These are phyloP conservation scores for Zaprionus obscuricornis DNA, from an alignment of 2,888 invertebrate species.

Conservation along the genomic window DNA sequence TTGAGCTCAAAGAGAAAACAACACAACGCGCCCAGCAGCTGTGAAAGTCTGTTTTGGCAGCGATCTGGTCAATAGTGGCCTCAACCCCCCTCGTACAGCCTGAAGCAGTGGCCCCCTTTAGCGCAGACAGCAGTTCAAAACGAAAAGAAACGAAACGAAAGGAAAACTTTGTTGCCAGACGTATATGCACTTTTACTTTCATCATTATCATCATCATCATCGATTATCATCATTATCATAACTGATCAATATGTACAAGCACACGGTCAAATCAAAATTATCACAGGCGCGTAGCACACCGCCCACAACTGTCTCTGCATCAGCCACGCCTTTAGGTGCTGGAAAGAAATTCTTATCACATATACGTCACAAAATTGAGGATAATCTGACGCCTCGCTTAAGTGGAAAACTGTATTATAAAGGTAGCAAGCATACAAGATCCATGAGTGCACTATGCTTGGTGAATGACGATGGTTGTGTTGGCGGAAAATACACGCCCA, in stretches of 20 bases:
- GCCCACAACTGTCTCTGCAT: background rate
- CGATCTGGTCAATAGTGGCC: slow-evolving; percentile 50
- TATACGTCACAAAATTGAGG: slow-evolving; percentile 83
- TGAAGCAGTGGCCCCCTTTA: slow-evolving; percentile 16
- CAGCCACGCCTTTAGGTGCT: slow-evolving; percentile 49
- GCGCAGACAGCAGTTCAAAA: slow-evolving; percentile 41
- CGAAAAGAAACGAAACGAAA: slow-evolving; percentile 44
- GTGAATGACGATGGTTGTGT: slow-evolving; percentile 58
- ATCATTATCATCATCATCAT: slow-evolving; percentile 7
- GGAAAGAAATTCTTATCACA: slow-evolving; percentile 79
- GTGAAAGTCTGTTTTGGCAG: slow-evolving; percentile 52
- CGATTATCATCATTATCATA: no score
- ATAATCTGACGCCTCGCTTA: slow-evolving; percentile 81
- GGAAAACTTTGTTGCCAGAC: slow-evolving; percentile 55
- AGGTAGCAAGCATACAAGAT: slow-evolving; percentile 76
- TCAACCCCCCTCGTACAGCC: slow-evolving; percentile 6
- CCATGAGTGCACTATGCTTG: slow-evolving; percentile 68
- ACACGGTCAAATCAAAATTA: slow-evolving; percentile 66
- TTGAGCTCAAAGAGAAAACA: slow-evolving; percentile 75
- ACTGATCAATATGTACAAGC: slow-evolving; percentile 60
- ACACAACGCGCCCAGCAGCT: slow-evolving; percentile 48
- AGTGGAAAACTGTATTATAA: slow-evolving; percentile 80
- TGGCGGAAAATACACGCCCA: slow-evolving; percentile 65
- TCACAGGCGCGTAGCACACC: slow-evolving; percentile 57
- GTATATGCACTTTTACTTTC: slow-evolving; percentile 69